phyloP scores from a whole-genome alignment of 2,797 vertebrate species.

The Cryptoprocta ferox region DNA sequence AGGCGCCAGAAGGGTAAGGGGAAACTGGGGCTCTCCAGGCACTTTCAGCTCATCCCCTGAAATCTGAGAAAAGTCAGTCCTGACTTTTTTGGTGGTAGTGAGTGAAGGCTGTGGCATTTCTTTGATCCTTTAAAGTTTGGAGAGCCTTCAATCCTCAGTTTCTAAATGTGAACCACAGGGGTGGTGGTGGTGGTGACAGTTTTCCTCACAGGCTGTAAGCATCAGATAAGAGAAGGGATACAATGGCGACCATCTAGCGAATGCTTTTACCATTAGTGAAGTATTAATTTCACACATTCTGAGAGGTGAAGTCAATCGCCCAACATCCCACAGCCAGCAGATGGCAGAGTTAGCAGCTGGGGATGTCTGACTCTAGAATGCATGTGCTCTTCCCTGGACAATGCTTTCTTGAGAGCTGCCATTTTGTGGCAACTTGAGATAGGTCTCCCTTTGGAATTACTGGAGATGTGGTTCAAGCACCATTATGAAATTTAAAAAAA shows the following conservation, averaged over 20 bases:
- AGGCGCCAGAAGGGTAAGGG: not conserved
- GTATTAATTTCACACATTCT: not conserved
- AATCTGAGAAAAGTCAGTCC: not conserved
- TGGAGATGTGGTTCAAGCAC: not conserved
- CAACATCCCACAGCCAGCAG: not conserved
- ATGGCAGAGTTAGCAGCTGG: accelerated
- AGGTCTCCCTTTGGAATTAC: not conserved
- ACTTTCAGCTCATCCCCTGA: not conserved
- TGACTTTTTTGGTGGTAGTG: not conserved
- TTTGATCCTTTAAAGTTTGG: not conserved
- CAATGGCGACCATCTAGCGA: not conserved
- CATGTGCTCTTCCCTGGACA: accelerated
- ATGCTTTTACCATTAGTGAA: not conserved
- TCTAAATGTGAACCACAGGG: not conserved
- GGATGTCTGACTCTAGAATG: not conserved
- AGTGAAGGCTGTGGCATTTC: not conserved
- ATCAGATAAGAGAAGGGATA: not conserved
- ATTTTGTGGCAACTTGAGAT: not conserved
- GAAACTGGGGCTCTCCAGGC: not conserved
- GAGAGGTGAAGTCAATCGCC: not conserved
- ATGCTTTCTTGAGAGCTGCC: not conserved
- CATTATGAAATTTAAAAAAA: constrained; percentile 1
- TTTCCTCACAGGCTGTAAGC: not conserved
- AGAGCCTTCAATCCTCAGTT: not conserved
- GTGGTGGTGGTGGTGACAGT: not conserved